Evolutionary conservation across 2,888 invertebrate species (phyloP), one percentile per base, ranked within the genome.

Genomic region (Leptopilina myrica): DNA sequence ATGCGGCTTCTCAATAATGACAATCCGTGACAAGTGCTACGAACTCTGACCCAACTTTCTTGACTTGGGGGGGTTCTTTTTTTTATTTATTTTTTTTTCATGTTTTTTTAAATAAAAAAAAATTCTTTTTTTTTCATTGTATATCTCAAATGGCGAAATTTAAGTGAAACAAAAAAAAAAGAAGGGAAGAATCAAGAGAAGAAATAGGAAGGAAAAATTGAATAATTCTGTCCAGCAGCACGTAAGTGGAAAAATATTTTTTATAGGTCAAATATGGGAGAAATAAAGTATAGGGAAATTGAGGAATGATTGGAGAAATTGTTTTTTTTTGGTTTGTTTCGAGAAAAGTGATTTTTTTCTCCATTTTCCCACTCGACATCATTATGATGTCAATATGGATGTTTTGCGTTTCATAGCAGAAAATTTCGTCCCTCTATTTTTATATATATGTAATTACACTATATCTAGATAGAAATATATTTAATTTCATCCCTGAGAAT

Each of bases 191-290:
- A 43, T 43, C 6, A 8, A 43, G 43, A 8, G 43, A 8, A 43
- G 7, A 7, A 43, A 20, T 20, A 43, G 43, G 49, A 49, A 49
- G 12, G 46, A 86, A 88, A 89, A 92, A 93, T 2, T 90, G 93
- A 15, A 88, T 89, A 78, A 92, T 93, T 84, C 88, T 76, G 56
- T 69, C 75, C 77, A 79, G 73, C 64, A 76, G 40, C 26, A 82
- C 79, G 82, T 81, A 79, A 81, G 82, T 79, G 46, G 46, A 46
- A 46, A 46, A 46, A 9, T 56, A 12, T n/a, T 9, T 12, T n/a
- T 56, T 20, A 20, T 20, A 20, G 20, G 20, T 1, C 20, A 20
- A 20, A 12, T 56, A 26, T 33, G 5, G 33, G 3, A 3, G 4
- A 3, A 33, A 33, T 4, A 5, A 33, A 33, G 33, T 33, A 20